phyloP scores from a whole-genome alignment of 2,797 vertebrate genomes.

The Alcedo atthis region DNA sequence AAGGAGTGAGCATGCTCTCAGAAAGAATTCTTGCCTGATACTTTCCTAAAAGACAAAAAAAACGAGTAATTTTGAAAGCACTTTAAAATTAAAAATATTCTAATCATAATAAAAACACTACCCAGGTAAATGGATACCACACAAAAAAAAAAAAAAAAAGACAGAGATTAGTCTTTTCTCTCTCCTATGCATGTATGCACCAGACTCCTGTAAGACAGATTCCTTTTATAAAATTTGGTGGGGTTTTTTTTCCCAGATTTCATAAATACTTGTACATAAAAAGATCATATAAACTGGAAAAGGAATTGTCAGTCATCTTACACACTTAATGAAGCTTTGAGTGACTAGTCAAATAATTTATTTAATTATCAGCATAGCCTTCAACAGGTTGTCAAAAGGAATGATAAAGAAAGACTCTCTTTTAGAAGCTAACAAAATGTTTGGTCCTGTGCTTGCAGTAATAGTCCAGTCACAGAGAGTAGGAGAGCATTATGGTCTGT shows the following conservation, averaged over 20 bases:
- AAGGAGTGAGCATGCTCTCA: conserved; percentile 89
- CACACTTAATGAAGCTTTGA: background rate
- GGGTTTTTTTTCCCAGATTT: background rate
- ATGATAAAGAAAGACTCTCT: background rate
- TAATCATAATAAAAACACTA: background rate
- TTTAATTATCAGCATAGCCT: background rate
- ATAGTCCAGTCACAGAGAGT: background rate
- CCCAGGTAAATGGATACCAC: background rate
- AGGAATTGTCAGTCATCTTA: background rate
- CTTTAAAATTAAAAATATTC: background rate
- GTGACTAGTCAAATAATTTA: background rate
- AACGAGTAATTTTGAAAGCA: background rate
- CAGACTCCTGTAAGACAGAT: background rate
- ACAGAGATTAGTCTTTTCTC: background rate
- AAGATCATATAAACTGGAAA: background rate
- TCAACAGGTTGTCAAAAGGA: background rate
- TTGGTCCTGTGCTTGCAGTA: background rate
- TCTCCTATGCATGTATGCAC: background rate
- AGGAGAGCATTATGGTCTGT: background rate
- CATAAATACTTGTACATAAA: background rate
- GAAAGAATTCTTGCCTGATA: conserved; percentile 92
- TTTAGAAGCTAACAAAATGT: background rate
- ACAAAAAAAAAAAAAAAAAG: background rate
- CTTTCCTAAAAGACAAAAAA: conserved; percentile 83
- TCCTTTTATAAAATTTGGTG: background rate